These are phyloP conservation scores for Tetramorium simillimum DNA, from an alignment of 1,140 invertebrate genomes.

Conservation along the genomic window DNA sequence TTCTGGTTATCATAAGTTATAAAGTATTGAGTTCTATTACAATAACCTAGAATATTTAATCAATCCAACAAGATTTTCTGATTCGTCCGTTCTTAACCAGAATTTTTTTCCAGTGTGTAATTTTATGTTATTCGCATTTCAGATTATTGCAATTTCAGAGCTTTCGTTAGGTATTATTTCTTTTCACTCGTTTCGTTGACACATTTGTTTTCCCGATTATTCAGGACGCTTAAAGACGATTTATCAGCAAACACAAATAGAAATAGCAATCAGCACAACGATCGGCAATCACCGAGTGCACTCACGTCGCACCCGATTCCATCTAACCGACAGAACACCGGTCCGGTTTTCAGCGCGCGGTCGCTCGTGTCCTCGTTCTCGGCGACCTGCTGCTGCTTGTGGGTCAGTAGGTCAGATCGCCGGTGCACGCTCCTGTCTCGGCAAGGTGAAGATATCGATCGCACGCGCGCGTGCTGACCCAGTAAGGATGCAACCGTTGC, in stretches of 20 bases:
- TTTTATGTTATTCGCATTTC: background rate
- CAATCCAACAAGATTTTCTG: too few species aligned
- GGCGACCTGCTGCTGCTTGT: conserved; percentile 46
- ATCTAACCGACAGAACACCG: background rate
- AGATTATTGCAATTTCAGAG: background rate
- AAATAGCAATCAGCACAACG: conserved; percentile 18
- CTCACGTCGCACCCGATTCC: conserved; percentile 16
- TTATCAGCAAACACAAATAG: background rate
- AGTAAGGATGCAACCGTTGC: conserved; percentile 59
- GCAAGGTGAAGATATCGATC: conserved; percentile 76
- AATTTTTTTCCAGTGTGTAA: background rate
- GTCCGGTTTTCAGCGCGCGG: conserved; percentile 29
- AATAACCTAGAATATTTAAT: too few species aligned
- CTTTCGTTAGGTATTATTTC: background rate
- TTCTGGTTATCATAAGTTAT: too few species aligned
- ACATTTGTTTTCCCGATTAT: background rate
- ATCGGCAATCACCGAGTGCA: background rate
- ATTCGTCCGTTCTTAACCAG: too few species aligned
- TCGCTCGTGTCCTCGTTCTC: conserved; percentile 45
- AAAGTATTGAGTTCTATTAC: too few species aligned
- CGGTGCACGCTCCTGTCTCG: conserved; percentile 68
- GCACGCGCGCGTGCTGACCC: conserved; percentile 63
- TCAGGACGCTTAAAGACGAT: background rate
- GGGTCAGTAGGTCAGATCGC: conserved; percentile 62
- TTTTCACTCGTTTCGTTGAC: background rate